Evolutionary conservation across 2,888 invertebrate genomes (phyloP), one percentile per base, ranked within the genome.

Genomic region (Andrena trimmerana): DNA sequence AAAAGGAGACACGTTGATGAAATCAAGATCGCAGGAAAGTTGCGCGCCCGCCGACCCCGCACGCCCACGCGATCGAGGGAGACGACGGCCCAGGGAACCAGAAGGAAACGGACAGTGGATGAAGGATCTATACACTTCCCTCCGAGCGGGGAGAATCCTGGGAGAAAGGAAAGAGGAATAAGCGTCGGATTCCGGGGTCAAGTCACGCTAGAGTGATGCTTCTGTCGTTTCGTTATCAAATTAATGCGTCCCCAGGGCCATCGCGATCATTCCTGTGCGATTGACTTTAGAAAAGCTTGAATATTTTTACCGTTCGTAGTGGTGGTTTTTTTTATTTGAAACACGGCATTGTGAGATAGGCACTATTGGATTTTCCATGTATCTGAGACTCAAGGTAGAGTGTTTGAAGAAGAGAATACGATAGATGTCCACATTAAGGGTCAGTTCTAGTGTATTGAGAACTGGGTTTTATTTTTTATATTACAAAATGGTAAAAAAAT

Each of bases 1-100:
- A 93, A 93, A 93, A 92, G 91, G 89, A 92, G 93, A 92, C 93
- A 93, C 92, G 93, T 91, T 93, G 93, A 93, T 93, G 92, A 93
- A 92, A 93, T 93, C 93, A 93, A 93, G 93, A 92, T 91, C 90
- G 91, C 79, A 88, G 89, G 86, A 90, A 91, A 93, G 92, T 92
- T 92, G 90, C 81, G 84, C 89, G 84, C 87, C 84, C 75, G 81
- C 75, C 83, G 81, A 80, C 74, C 78, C 79, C 78, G 84, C 88
- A 84, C 88, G 86, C 87, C 83, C 86, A 87, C 89, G 84, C 79
- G 86, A 75, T 33, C 81, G 86, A 84, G 84, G 77, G 80, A 85
- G 89, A 80, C 80, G 78, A 63, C 33, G 42, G 66, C 68, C 63
- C 59, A 70, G 72, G 69, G 78, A 66, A 65, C 63, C 65, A 67